Evolutionary conservation across 1,140 invertebrate species (phyloP), one percentile per base, ranked within the genome.

Genomic region (Atta colombica): DNA sequence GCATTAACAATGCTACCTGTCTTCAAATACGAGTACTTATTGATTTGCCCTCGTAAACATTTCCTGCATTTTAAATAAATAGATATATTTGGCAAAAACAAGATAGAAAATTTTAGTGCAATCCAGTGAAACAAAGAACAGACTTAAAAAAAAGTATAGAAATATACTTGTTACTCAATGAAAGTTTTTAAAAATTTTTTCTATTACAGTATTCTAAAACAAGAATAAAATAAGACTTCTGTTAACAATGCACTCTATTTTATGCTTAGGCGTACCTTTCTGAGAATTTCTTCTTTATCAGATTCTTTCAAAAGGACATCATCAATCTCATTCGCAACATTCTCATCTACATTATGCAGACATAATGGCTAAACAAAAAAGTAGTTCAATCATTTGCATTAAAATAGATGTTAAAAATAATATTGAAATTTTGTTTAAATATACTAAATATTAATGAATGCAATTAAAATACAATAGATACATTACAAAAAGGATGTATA

Each of bases 241-340:
- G 1, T 35, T 2, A 55, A 69, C 14, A 72, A 35, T 49, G 4
- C 8, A 49, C 25, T 81, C 69, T 71, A 45, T 39, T 58, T 53
- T 16, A 80, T 35, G n/a, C 6, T 39, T 18, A 31, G 3, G 91
- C 88, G 91, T 93, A 98, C 97, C 94, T 97, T 97, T 85, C 98
- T 96, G 55, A 99, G 95, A 87, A 98, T 97, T 94, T 99, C 98
- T 93, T 99, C 98, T 93, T 98, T 98, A 93, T 99, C 97, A 82
- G 96, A 97, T 93, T 98, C 98, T 77, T 97, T 97, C 60, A 97
- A 96, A 88, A 99, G 96, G 35, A 98, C 97, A 92, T 98, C 97
- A 92, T 99, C 98, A 68, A 99, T 98, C 96, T 99, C 98, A 86
- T 98, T 96, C 14, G 98, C 98, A 94, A 98, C 96, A 92, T 97